Evolutionary conservation across 2,888 invertebrate genomes (phyloP).

Genomic region (Pachymerium ferrugineum): DNA sequence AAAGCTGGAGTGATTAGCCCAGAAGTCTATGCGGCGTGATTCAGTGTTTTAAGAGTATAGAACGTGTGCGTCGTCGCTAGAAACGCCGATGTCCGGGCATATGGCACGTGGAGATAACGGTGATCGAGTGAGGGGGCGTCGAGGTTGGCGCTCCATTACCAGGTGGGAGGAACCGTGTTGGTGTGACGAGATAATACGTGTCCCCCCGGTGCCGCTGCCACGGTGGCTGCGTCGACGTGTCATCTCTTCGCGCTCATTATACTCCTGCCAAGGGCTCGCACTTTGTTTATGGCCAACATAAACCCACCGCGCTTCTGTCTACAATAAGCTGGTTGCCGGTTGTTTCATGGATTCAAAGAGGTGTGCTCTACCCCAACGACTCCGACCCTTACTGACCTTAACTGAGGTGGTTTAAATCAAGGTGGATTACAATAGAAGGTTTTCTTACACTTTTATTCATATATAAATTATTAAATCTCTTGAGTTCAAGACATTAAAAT

Average conservation of each 20-base stretch:
- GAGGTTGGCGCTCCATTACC: conserved; percentile 31
- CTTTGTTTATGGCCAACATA: conserved; percentile 29
- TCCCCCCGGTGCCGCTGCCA: conserved; percentile 28
- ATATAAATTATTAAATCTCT: background rate
- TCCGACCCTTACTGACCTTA: conserved; percentile 7
- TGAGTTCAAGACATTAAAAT: no score
- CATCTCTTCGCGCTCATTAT: conserved; percentile 21
- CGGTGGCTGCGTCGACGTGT: conserved; percentile 28
- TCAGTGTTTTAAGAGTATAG: conserved; percentile 23
- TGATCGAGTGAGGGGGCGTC: conserved; percentile 30
- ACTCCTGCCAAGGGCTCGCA: conserved; percentile 17
- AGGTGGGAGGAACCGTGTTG: conserved; percentile 30
- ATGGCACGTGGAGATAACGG: conserved; percentile 30
- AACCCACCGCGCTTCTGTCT: conserved; percentile 23
- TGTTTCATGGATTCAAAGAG: conserved; percentile 25
- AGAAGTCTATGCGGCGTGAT: conserved; percentile 11
- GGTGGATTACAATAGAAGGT: background rate
- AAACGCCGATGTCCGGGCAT: conserved; percentile 17
- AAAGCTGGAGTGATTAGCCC: conserved; percentile 15
- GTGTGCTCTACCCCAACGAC: conserved; percentile 12
- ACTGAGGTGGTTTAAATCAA: conserved; percentile 19
- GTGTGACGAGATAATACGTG: conserved; percentile 31
- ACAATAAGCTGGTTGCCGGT: conserved; percentile 9
- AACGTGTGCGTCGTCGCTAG: conserved; percentile 18
- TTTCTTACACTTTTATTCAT: background rate